A percentile compares a stretch with the other conserved stretches of the same genome.
Evolutionary conservation across 2,113 vertebrate species (phyloP).

Genomic region (Strix uralensis): DNA sequence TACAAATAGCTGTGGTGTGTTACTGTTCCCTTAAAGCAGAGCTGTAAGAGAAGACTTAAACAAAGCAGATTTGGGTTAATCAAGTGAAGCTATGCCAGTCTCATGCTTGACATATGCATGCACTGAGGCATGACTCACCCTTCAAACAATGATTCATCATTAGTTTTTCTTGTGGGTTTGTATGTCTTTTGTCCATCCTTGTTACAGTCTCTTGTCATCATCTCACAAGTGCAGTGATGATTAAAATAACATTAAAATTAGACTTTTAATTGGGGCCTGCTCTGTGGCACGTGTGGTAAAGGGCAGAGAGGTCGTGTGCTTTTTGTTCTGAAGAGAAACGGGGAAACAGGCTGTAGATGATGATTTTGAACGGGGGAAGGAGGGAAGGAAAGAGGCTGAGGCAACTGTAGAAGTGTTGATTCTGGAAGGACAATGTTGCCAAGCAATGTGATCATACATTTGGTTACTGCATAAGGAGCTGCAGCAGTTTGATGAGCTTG

Average conservation of each 20-base stretch:
- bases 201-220: neutral
- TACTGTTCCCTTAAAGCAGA: slow-evolving; percentile 39
- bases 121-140: slow-evolving; percentile 53
- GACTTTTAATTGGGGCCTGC: neutral
- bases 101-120: slow-evolving; percentile 38
- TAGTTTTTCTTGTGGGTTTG: slow-evolving; percentile 27
- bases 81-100: slow-evolving; percentile 39
- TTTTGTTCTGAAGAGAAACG: neutral
- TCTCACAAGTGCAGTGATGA: neutral
- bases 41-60: slow-evolving; percentile 33
- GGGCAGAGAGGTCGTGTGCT: neutral
- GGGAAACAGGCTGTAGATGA: neutral
- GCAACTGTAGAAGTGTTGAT: neutral
- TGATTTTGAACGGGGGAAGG: neutral
- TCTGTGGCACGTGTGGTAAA: rapidly evolving
- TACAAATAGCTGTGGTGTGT: neutral
- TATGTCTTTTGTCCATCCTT: slow-evolving; percentile 49
- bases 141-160: slow-evolving; percentile 47
- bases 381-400: neutral
- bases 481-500: neutral
- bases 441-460: neutral
- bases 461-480: neutral
- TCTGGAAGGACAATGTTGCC: neutral
- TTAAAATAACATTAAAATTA: neutral
- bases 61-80: slow-evolving; percentile 56